Base-by-base conservation (phyloP, 2,888 invertebrate species). In the Perizoma affinitatum region DNA sequence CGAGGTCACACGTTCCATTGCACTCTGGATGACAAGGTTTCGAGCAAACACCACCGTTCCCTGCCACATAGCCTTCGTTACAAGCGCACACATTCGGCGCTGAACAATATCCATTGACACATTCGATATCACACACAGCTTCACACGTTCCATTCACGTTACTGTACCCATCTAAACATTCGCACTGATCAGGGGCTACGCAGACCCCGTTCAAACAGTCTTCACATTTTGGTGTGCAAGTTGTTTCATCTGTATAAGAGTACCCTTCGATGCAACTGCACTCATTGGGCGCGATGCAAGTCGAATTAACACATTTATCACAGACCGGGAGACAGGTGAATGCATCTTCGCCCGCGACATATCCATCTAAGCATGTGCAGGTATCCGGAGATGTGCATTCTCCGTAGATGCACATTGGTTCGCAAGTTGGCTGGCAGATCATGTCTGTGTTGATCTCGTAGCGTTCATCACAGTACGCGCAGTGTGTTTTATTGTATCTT, bases 321-420 rank as follows among this genome's bases (percentile, higher is more conserved):
- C 68, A 68, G 6, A 61, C 40, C 4, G 68, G 68, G 5, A 9
- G 11, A 52, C 63, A 63, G 1, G 10, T 55, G 6, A 47, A 50
- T 5, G 35, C 38, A 42, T 55, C 54, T 10, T 40, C 44, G 4
- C 34, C 5, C 7, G 9, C 35, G 34, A 9, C 11, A 52, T 76
- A 76, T 0, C 74, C 80, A 4, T 58, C 54, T 4, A 65, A 55
- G 55, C 82, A 82, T 6, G 71, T 66, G 58, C 90, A 88, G 1
- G 55, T 68, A 34, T 83, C 77, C 0, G 84, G 85, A 4, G 73
- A 75, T 0, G 71, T 71, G 57, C 88, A 89, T 11, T 64, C 54
- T 4, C 88, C 86, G 7, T 74, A 69, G 34, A 71, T 67, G 62
- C 93, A 93, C 0, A 76, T 71, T 45, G 87, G 83, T 43, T 79